Conservation (phyloP, 2,113 vertebrate species). For the Cynoglossus semilaevis region DNA sequence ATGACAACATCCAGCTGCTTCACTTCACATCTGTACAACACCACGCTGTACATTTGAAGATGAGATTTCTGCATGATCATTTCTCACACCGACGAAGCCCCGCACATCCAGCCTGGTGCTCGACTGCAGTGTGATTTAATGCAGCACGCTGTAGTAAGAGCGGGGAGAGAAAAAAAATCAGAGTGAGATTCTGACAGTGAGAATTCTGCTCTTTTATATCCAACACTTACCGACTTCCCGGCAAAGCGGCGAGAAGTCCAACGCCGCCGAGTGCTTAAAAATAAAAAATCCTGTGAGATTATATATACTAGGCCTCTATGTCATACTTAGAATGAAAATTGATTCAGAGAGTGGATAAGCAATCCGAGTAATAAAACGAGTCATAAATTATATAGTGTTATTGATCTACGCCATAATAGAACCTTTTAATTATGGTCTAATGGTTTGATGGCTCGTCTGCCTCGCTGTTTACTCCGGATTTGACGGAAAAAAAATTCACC, state of each 20-base stretch:
- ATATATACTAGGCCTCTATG: background rate
- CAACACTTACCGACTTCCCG: background rate
- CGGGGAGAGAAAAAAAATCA: constrained; percentile 17
- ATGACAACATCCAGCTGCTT: too few species aligned
- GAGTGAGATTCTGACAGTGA: constrained; percentile 28
- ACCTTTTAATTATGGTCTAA: constrained; percentile 26
- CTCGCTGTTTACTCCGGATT: constrained; percentile 4
- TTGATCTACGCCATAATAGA: constrained; percentile 10
- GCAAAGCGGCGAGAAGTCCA: background rate
- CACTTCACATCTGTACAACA: too few species aligned
- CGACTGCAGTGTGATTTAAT: constrained; percentile 49
- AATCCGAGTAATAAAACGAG: constrained; percentile 2
- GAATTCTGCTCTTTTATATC: constrained; percentile 1
- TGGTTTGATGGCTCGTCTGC: constrained; percentile 23
- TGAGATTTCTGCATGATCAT: too few species aligned
- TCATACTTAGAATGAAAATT: constrained; percentile 13
- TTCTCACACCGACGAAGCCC: too few species aligned
- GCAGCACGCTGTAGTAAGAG: constrained; percentile 10
- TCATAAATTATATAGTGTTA: constrained; percentile 18
- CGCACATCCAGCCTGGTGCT: too few species aligned
- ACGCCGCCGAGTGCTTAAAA: background rate
- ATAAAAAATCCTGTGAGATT: background rate
- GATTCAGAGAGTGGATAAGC: constrained; percentile 15
- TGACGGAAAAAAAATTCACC: background rate
- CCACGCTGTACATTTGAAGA: too few species aligned